Evolutionary conservation across 1,140 invertebrate genomes (phyloP).

Genomic region (Babylonia areolata): DNA sequence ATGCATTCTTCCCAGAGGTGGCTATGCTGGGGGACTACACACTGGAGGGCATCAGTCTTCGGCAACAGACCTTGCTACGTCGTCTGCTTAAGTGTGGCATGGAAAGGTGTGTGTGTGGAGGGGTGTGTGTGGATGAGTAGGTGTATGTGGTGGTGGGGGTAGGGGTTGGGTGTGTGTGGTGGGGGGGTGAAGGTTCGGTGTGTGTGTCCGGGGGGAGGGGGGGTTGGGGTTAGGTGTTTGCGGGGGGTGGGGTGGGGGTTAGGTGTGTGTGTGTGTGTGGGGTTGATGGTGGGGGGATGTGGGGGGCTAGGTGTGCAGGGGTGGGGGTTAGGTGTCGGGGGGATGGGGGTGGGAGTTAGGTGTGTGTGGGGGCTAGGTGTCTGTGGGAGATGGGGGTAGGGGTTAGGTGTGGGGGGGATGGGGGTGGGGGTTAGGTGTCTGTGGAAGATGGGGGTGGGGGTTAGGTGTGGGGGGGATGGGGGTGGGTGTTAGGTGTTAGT

Average conservation of each 20-base stretch:
- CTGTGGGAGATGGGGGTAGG: too few relatives aligned
- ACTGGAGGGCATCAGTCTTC: background rate
- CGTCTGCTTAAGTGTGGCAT: conserved; percentile 29
- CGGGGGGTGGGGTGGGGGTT: background rate
- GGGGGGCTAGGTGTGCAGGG: background rate
- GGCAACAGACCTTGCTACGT: background rate
- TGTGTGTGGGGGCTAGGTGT: background rate
- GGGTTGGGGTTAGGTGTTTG: background rate
- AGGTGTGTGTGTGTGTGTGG: background rate
- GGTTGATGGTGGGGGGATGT: background rate
- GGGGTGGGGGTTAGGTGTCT: too few relatives aligned
- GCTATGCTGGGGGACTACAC: background rate
- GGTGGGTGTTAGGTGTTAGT: too few relatives aligned
- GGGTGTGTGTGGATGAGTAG: background rate
- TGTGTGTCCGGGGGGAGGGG: background rate
- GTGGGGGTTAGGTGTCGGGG: background rate
- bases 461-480: too few relatives aligned
- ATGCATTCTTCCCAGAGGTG: too few relatives aligned
- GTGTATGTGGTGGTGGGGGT: background rate
- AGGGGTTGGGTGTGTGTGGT: background rate
- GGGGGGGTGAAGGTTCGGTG: background rate
- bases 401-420: too few relatives aligned
- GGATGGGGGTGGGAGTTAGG: too few relatives aligned
- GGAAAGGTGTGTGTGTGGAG: background rate
- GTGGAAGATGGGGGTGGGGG: too few relatives aligned